Percentiles rank a stretch among this genome's conserved stretches.
Conservation (phyloP, 2,797 vertebrate species). For the Tenualosa thibaudeaui region DNA sequence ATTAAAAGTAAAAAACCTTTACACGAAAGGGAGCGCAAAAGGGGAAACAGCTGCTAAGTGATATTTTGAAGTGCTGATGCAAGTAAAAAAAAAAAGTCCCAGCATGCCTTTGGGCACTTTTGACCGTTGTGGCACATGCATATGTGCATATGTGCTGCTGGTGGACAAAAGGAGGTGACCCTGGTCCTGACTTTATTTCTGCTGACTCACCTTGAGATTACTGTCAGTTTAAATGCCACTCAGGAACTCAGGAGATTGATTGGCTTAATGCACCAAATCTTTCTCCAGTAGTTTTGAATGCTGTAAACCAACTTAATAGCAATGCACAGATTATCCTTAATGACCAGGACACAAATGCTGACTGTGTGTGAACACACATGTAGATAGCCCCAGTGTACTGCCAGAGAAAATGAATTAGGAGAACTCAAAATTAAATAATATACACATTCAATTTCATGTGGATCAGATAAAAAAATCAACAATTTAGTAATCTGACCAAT, state of each 20-base stretch:
- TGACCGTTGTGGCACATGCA: neutral
- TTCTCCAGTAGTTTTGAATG: neutral
- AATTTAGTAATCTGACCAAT: conserved; percentile 9
- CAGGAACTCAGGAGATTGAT: neutral
- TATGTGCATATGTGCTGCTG: neutral
- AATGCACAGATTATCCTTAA: neutral
- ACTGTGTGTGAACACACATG: conserved; percentile 20
- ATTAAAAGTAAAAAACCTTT: neutral
- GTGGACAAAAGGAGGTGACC: neutral
- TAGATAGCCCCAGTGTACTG: conserved; percentile 31
- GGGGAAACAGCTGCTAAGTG: neutral
- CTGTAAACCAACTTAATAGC: conserved; percentile 11
- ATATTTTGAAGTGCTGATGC: neutral
- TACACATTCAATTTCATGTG: neutral
- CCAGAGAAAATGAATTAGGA: conserved; percentile 48
- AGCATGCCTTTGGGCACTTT: neutral
- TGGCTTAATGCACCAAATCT: conserved; percentile 10
- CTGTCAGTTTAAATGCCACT: neutral
- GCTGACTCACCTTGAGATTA: conserved; percentile 7
- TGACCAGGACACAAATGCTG: neutral
- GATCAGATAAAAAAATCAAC: neutral
- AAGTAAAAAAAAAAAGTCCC: neutral
- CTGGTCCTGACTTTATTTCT: neutral
- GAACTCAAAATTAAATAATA: neutral
- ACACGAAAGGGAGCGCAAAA: neutral